Conservation (phyloP, 2,113 vertebrate species). For the Notarius lentiginosus region DNA sequence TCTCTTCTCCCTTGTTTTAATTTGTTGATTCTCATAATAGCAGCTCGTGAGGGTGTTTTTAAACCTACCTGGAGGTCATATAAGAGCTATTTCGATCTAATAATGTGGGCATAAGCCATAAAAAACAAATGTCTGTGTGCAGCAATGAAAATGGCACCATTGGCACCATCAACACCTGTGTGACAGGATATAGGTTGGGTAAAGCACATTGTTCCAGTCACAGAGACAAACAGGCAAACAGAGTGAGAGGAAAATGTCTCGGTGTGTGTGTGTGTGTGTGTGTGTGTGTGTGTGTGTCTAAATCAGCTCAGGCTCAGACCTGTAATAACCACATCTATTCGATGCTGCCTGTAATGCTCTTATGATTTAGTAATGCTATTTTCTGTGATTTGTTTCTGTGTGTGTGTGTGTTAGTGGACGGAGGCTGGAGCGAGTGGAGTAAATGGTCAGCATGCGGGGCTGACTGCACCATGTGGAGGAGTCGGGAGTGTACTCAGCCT, state of each 20-base stretch:
- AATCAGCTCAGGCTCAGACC: constrained; percentile 4
- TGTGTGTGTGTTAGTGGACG: constrained; percentile 79
- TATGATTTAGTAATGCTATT: constrained; percentile 25
- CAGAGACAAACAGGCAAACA: not conserved
- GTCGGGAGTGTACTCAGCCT: constrained; percentile 91
- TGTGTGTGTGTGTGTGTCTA: not conserved
- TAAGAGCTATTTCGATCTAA: not conserved
- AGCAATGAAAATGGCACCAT: not conserved
- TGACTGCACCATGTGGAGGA: constrained; percentile 94
- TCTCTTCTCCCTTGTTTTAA: constrained; percentile 9
- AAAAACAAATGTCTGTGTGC: constrained; percentile 39
- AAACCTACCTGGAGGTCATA: constrained; percentile 10
- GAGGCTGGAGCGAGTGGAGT: constrained; percentile 95
- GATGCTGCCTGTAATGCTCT: not conserved
- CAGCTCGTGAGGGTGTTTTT: not conserved
- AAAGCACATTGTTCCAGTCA: not conserved
- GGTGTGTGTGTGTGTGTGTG: not conserved
- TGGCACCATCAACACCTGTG: not conserved
- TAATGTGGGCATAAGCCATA: constrained; percentile 27
- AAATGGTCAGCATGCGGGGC: constrained; percentile 91
- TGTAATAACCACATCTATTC: constrained; percentile 27
- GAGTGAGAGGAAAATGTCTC: constrained; percentile 26
- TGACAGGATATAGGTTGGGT: not conserved
- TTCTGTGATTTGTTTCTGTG: constrained; percentile 21
- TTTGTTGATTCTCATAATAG: constrained; percentile 14